Conservation (phyloP, 2,113 vertebrate genomes). For the Tamias sibiricus region DNA sequence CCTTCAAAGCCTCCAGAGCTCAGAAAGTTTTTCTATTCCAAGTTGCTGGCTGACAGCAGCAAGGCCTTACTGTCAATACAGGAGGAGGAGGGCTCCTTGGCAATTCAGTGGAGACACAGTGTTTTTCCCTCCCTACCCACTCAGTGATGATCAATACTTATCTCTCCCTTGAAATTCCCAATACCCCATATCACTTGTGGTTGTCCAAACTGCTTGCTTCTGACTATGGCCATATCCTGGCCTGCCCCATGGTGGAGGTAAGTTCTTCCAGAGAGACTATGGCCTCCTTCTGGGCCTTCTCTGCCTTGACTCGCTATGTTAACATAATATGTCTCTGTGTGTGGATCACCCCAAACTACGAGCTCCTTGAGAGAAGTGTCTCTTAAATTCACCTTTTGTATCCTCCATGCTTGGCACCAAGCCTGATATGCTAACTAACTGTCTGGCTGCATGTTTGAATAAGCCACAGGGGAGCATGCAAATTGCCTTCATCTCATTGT, state of each 20-base stretch:
- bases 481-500: not conserved
- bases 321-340: not conserved
- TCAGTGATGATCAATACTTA: not conserved
- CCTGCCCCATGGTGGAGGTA: not conserved
- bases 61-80: not conserved
- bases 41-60: not conserved
- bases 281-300: not conserved
- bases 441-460: not conserved
- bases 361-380: not conserved
- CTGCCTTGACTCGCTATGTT: not conserved
- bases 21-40: not conserved
- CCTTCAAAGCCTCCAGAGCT: not conserved
- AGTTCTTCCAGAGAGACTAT: not conserved
- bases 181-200: not conserved
- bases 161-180: not conserved
- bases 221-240: not conserved
- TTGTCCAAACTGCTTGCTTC: not conserved
- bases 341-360: not conserved
- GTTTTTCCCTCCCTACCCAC: not conserved
- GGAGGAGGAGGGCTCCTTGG: not conserved
- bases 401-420: not conserved
- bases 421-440: not conserved
- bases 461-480: not conserved
- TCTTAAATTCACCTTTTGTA: not conserved
- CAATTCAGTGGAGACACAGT: not conserved